Conservation (phyloP, 2,888 invertebrate species). For the Philopedon plagiatum region DNA sequence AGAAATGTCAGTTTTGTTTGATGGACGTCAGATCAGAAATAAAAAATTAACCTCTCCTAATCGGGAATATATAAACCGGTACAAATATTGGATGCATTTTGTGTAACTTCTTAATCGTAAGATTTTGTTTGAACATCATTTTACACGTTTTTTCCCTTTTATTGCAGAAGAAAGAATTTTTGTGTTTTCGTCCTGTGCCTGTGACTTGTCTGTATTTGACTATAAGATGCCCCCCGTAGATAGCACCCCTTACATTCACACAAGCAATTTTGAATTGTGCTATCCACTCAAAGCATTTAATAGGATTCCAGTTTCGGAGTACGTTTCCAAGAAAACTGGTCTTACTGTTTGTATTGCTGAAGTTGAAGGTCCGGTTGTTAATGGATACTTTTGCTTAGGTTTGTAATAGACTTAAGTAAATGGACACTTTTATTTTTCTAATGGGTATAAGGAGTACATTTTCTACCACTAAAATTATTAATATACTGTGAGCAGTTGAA, state of each 20-base stretch:
- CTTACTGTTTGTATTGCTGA: constrained; percentile 87
- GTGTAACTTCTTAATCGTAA: background rate
- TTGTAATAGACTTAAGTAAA: constrained; percentile 65
- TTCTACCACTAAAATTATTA: too few relatives aligned
- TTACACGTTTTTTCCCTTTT: background rate
- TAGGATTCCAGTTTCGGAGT: constrained; percentile 84
- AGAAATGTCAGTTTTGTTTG: too few relatives aligned
- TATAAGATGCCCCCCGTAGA: constrained; percentile 63
- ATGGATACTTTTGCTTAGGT: constrained; percentile 91
- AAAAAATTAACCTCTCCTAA: too few relatives aligned
- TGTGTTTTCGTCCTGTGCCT: too few relatives aligned
- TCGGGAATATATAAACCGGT: too few relatives aligned
- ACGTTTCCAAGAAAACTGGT: constrained; percentile 84
- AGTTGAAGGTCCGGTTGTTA: constrained; percentile 92
- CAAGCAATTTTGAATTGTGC: constrained; percentile 71
- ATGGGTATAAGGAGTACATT: too few relatives aligned
- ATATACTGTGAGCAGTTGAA: too few relatives aligned
- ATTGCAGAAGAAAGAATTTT: background rate
- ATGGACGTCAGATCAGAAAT: too few relatives aligned
- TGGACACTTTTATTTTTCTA: too few relatives aligned
- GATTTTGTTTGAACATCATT: background rate
- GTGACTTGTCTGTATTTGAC: background rate
- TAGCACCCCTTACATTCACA: constrained; percentile 64
- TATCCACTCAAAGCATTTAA: constrained; percentile 79
- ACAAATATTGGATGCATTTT: too few relatives aligned